Base-by-base conservation (phyloP, 1,140 invertebrate genomes). In the Rhopalosiphum padi region DNA sequence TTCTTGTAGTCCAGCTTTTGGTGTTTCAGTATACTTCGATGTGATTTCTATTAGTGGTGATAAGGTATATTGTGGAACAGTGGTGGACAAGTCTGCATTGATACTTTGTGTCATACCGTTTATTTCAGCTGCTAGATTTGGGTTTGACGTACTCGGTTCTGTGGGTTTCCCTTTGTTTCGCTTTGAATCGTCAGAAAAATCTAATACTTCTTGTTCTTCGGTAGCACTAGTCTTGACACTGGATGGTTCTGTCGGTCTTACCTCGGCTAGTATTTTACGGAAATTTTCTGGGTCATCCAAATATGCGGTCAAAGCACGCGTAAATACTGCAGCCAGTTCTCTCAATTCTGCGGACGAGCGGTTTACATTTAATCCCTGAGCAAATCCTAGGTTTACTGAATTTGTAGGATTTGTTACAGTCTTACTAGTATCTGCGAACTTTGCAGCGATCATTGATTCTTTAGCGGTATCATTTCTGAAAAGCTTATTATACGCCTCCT, bases 261-360 rank as follows among this genome's bases (percentile, higher is more conserved):
- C 97, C 94, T 97, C 96, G 60, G 97, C 96, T 46, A 98, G 95
- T 30, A 97, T 97, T 94, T 97, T 97, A 94, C 97, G 97, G 94
- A 98, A 98, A 82, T 96, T 97, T 30, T 97, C 96, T 2, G 97
- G 97, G 95, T 98, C 97, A 95, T 98, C 97, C 9, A 98, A 95
- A 94, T 98, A 98, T 9, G 97, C 97, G 2, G 97, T 97, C 15
- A 98, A 95, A 0, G 97, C 97, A 94, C 97, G 96, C 1, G 97
- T 98, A 94, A 98, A 98, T 2, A 98, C 97, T 95, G 97, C 97
- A 3, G 97, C 97, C 4, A 98, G 95, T 95, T 98, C 97, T 85
- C 97, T 96, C 0, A 98, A 96, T 94, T 97, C 95, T 25, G 94
- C 94, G 0, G 94, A 94, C 5, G 90, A 92, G 23, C 90, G 43